A percentile compares a stretch with the other conserved stretches of the same genome.
phyloP scores from a whole-genome alignment of 2,888 invertebrate genomes.

The Nesidiocoris tenuis region DNA sequence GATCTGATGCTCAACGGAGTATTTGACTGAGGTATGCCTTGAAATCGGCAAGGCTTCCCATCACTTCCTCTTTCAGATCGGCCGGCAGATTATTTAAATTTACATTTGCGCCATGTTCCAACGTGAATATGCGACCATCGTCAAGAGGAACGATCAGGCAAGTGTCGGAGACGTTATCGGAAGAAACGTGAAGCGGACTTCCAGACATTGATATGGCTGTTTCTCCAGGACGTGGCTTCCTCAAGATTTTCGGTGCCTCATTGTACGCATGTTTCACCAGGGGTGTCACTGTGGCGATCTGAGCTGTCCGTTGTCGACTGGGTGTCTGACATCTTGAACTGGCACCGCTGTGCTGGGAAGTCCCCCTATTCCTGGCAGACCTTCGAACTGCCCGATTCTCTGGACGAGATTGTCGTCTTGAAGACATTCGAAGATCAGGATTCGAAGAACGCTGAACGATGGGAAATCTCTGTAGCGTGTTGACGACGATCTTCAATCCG shows the following conservation, averaged over 20 bases:
- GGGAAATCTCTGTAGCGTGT: too few relatives aligned
- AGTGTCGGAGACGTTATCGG: constrained; percentile 31
- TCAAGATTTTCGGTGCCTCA: constrained; percentile 11
- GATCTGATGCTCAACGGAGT: not conserved
- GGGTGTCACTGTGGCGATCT: not conserved
- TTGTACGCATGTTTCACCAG: not conserved
- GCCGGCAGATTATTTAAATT: not conserved
- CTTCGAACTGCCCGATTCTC: not conserved
- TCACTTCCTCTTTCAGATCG: not conserved
- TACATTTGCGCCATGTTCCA: not conserved
- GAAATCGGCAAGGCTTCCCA: not conserved
- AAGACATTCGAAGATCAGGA: not conserved
- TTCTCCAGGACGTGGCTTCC: constrained; percentile 41
- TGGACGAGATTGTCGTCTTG: not conserved
- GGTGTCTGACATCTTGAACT: too few relatives aligned
- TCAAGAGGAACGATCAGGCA: not conserved
- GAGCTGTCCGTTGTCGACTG: not conserved
- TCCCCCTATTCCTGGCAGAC: not conserved
- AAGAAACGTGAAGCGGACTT: constrained; percentile 32
- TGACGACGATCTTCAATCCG: not conserved
- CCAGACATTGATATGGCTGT: constrained; percentile 40
- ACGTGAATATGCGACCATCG: not conserved
- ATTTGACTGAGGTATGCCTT: not conserved
- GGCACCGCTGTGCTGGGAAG: too few relatives aligned
- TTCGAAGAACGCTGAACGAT: too few relatives aligned